Percentiles rank a stretch among this genome's conserved stretches.
These are phyloP conservation scores for Setophaga petechia DNA, from an alignment of 2,113 vertebrate genomes.

Conservation along the genomic window DNA sequence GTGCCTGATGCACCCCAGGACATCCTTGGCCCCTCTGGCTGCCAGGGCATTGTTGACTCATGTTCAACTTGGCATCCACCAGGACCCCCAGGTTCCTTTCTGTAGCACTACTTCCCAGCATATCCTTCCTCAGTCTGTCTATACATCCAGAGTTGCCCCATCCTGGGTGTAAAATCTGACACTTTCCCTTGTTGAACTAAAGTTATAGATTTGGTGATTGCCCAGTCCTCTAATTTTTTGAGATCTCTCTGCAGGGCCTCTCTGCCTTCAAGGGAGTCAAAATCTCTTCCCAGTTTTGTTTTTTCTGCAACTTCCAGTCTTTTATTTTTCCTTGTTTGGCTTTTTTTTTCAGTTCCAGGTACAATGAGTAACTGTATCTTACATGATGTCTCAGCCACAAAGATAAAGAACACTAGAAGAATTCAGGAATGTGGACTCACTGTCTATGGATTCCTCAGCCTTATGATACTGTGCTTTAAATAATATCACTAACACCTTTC, in stretches of 20 bases:
- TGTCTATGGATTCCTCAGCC: neutral
- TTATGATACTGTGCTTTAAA: neutral
- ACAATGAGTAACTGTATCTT: neutral
- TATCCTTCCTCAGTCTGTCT: neutral
- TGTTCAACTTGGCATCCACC: fast-evolving
- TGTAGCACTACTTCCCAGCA: fast-evolving
- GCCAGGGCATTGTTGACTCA: neutral
- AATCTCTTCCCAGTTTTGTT: neutral
- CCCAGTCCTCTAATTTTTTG: neutral
- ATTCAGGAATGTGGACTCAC: neutral
- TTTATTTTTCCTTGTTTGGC: neutral
- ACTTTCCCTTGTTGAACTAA: neutral
- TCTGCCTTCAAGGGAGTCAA: neutral
- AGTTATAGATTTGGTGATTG: neutral
- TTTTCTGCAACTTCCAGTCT: neutral
- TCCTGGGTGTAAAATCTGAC: neutral
- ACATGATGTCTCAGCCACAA: neutral
- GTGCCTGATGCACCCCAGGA: neutral
- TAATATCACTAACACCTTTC: neutral
- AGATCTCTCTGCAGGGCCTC: neutral
- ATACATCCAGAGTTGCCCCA: fast-evolving
- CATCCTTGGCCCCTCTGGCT: fast-evolving
- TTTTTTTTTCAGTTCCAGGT: neutral
- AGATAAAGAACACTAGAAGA: neutral
- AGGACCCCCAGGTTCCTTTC: fast-evolving